These are phyloP conservation scores for Petrophora chlorosata DNA, from an alignment of 2,888 invertebrate genomes.

Conservation along the genomic window DNA sequence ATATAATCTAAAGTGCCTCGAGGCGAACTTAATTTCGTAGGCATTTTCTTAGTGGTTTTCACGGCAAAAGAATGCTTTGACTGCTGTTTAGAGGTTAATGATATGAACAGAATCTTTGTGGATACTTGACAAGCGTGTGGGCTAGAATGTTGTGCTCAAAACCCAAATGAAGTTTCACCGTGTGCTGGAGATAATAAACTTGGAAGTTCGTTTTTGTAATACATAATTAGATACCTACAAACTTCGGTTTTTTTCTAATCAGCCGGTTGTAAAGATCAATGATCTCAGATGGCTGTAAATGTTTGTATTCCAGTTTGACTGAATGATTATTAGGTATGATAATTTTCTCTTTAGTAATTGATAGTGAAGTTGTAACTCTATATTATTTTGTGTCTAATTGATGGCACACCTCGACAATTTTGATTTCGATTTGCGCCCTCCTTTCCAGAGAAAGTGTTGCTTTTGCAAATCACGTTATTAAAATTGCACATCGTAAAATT, in stretches of 20 bases:
- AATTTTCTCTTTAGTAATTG: slow-evolving; percentile 17
- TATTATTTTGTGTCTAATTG: slow-evolving; percentile 31
- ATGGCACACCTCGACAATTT: slow-evolving; percentile 41
- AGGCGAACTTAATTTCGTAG: slow-evolving; percentile 46
- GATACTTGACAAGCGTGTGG: slow-evolving; percentile 47
- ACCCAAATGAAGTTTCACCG: slow-evolving; percentile 52
- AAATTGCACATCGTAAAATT: slow-evolving; percentile 49
- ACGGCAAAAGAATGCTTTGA: slow-evolving; percentile 23
- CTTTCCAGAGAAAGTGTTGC: slow-evolving; percentile 55
- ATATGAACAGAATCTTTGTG: slow-evolving; percentile 53
- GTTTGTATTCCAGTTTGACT: slow-evolving; percentile 7
- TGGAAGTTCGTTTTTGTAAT: slow-evolving; percentile 31
- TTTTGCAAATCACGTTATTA: slow-evolving; percentile 52
- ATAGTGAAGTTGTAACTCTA: slow-evolving; percentile 12
- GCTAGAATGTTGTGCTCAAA: slow-evolving; percentile 61
- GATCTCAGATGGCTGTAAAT: slow-evolving; percentile 13
- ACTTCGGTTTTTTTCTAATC: slow-evolving; percentile 13
- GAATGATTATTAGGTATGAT: slow-evolving; percentile 6
- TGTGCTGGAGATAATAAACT: slow-evolving; percentile 34
- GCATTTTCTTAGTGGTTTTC: slow-evolving; percentile 27
- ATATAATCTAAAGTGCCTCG: slow-evolving; percentile 47
- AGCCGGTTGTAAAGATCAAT: slow-evolving; percentile 8
- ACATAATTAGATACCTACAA: slow-evolving; percentile 24
- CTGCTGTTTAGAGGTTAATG: slow-evolving; percentile 60
- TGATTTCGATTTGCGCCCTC: slow-evolving; percentile 43